Base-by-base conservation (phyloP, 2,797 vertebrate genomes). In the Myoxocephalus aenaeus region DNA sequence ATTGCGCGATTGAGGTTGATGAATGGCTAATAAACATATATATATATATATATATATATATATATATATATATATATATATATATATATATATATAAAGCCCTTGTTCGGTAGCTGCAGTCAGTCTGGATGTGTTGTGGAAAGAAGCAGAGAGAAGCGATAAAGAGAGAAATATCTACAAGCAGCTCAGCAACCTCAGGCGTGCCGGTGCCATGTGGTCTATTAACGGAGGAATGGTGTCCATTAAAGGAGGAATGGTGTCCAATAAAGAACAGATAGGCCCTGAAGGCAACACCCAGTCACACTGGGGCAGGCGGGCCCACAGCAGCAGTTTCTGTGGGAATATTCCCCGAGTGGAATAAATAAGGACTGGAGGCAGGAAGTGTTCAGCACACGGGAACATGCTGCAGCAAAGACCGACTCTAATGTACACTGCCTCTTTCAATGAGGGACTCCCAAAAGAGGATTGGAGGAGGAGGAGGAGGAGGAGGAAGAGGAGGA, bases 231-330 rank as follows among this genome's bases (percentile, higher is more conserved):
- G 27, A 58, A 17, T 2, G 5, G 32, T 14, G 61, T 61, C 53
- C 20, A 40, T 34, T 61, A 69, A 71, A 61, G 61, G 40, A 48
- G 42, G n/a, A 58, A 17, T 1, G 5, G 25, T 14, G 61, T 62
- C 53, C 20, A 40, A 22, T 61, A 69, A 72, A 73, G 59, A 51
- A 22, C 17, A 46, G 40, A 20, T 17, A 32, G 22, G 40, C 54
- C 70, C 61, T 46, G 69, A 63, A 56, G 61, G 53, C 58, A 69
- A 51, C 79, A 61, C 68, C 27, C n/a, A 13, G 32, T 7, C 48
- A 51, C 65, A 56, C 40, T 38, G 18, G 46, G 70, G 25, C n/a
- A 29, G 48, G 20, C 9, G 7, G 8, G 50, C 53, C 58, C 6
- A 25, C 63, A 34, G 32, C 46, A n/a, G 54, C 59, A 44, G 13